These are phyloP conservation scores for Chaetogeoica ovagalla DNA, from an alignment of 2,888 invertebrate genomes.

Conservation along the genomic window DNA sequence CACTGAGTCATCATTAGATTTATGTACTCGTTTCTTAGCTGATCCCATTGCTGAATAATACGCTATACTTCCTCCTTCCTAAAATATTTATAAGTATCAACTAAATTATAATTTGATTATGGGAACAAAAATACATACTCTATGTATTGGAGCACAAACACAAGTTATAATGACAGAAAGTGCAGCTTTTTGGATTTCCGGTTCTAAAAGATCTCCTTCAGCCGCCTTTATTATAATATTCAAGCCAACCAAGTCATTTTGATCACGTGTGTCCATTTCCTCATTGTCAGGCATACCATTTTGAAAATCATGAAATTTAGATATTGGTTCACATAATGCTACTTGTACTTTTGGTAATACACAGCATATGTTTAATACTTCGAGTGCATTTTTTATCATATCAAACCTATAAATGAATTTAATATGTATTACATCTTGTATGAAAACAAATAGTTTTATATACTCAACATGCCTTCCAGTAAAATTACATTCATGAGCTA, in stretches of 20 bases:
- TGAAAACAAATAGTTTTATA: no score
- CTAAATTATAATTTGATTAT: neutral
- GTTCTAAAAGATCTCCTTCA: constrained; percentile 87
- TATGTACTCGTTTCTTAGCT: constrained; percentile 64
- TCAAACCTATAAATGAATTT: constrained; percentile 67
- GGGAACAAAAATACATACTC: constrained; percentile 63
- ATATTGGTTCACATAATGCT: constrained; percentile 67
- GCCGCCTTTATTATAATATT: constrained; percentile 84
- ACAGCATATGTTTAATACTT: constrained; percentile 87
- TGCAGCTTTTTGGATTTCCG: constrained; percentile 90
- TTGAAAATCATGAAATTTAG: constrained; percentile 23
- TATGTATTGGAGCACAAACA: constrained; percentile 85
- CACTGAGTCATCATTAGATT: constrained; percentile 77
- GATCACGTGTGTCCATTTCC: constrained; percentile 73
- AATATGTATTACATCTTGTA: neutral
- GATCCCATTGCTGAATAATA: constrained; percentile 63
- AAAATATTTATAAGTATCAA: constrained; percentile 57
- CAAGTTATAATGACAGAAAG: constrained; percentile 89
- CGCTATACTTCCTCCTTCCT: constrained; percentile 64
- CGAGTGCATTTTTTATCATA: constrained; percentile 78
- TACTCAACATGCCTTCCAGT: constrained; percentile 68
- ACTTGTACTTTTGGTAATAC: constrained; percentile 81
- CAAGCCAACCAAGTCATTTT: constrained; percentile 75
- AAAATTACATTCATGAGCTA: constrained; percentile 90
- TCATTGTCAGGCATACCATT: neutral